Conservation (phyloP, 2,888 invertebrate genomes). For the Sminthurides aquaticus region DNA sequence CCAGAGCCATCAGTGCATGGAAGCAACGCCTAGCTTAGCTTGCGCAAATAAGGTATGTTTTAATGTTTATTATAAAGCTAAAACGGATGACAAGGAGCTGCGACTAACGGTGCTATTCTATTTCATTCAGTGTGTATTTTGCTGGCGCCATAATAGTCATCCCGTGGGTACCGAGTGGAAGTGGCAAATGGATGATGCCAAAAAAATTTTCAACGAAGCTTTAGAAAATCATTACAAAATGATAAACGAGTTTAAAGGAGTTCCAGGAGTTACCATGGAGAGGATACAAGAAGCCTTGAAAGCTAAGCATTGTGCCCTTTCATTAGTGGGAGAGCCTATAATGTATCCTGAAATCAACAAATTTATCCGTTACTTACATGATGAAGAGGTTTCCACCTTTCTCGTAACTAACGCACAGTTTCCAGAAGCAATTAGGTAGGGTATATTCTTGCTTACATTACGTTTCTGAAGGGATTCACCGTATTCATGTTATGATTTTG, state of each 20-base stretch:
- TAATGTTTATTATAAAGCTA: too few relatives aligned
- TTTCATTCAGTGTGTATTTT: slow-evolving; percentile 51
- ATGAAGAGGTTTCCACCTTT: slow-evolving; percentile 52
- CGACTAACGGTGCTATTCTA: too few relatives aligned
- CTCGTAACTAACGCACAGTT: slow-evolving; percentile 57
- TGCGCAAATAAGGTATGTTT: slow-evolving; percentile 45
- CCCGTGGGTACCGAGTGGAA: slow-evolving; percentile 57
- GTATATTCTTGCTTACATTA: background rate
- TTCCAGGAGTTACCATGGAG: slow-evolving; percentile 53
- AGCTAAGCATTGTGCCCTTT: slow-evolving; percentile 54
- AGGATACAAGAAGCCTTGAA: slow-evolving; percentile 51
- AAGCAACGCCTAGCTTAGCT: slow-evolving; percentile 55
- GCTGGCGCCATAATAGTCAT: slow-evolving; percentile 53
- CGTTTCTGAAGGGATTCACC: too few relatives aligned
- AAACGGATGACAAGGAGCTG: too few relatives aligned
- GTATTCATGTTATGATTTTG: too few relatives aligned
- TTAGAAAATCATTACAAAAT: slow-evolving; percentile 52
- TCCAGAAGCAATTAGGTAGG: slow-evolving; percentile 53
- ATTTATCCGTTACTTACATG: slow-evolving; percentile 51
- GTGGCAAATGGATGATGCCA: slow-evolving; percentile 55
- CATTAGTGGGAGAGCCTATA: slow-evolving; percentile 56
- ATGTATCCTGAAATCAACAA: slow-evolving; percentile 57
- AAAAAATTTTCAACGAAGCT: slow-evolving; percentile 51
- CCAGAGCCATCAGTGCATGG: slow-evolving; percentile 56
- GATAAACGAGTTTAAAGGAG: slow-evolving; percentile 52